Conservation (phyloP, 2,113 vertebrate genomes). For the Colistium nudipinnis region DNA sequence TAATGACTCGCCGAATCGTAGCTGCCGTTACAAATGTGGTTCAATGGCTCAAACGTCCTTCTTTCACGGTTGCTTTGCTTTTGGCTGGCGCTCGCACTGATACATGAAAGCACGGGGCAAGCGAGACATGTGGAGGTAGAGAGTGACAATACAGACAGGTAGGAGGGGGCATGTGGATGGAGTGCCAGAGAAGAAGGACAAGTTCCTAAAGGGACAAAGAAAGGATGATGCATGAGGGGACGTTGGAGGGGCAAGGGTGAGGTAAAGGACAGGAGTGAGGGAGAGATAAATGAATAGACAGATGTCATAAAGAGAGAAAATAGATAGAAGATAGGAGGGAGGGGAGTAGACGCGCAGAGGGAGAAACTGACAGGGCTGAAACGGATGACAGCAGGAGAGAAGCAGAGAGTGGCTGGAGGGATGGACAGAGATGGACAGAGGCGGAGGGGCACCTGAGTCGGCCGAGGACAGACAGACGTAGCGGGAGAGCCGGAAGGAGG, state of each 20-base stretch:
- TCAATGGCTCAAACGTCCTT: conserved; percentile 18
- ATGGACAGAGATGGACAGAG: conserved; percentile 23
- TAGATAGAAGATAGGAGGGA: conserved; percentile 5
- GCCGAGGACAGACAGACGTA: conserved; percentile 49
- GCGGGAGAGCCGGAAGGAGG: conserved; percentile 31
- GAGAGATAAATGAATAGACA: conserved; percentile 35
- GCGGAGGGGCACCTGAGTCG: conserved; percentile 12
- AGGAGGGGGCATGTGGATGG: conserved; percentile 18
- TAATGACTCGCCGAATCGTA: neutral
- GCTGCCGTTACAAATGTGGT: conserved; percentile 3
- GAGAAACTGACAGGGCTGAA: conserved; percentile 45
- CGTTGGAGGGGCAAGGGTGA: conserved; percentile 41
- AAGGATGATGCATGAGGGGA: conserved; percentile 20
- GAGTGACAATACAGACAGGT: neutral
- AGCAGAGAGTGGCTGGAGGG: neutral
- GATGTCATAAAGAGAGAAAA: conserved; percentile 29
- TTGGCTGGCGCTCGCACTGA: neutral
- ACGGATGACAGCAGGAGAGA: conserved; percentile 13
- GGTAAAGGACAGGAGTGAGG: conserved; percentile 46
- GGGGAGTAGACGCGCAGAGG: conserved; percentile 23
- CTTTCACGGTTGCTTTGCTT: conserved; percentile 1
- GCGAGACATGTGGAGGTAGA: neutral
- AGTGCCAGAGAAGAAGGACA: neutral
- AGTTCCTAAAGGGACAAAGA: conserved; percentile 32
- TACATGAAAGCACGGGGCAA: conserved; percentile 3